Percentiles rank a stretch among this genome's conserved stretches.
phyloP scores from a whole-genome alignment of 2,113 vertebrate genomes.

The Pristiophorus japonicus region DNA sequence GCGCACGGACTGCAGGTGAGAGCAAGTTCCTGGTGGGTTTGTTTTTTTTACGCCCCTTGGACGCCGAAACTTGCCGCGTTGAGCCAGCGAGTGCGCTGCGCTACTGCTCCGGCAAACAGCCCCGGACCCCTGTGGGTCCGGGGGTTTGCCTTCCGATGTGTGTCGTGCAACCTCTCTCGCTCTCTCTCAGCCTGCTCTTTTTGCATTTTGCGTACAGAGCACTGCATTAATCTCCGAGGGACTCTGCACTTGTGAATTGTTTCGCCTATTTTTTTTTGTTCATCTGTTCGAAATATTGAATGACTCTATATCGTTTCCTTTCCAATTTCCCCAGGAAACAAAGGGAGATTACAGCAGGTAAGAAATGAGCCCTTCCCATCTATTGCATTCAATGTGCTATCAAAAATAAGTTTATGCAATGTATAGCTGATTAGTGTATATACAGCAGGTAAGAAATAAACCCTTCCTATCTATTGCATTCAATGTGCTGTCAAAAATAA shows the following conservation, averaged over 20 bases:
- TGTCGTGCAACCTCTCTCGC: background rate
- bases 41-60: too few species aligned
- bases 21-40: too few species aligned
- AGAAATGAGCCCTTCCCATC: constrained; percentile 42
- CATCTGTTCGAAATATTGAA: background rate
- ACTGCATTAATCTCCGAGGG: background rate
- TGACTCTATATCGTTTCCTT: too few species aligned
- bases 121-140: too few species aligned
- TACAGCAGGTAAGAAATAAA: constrained; percentile 70
- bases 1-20: constrained; percentile 89
- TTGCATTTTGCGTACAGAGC: background rate
- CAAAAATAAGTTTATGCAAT: background rate
- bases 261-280: background rate
- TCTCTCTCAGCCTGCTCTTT: too few species aligned
- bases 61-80: too few species aligned
- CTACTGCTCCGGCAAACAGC: too few species aligned
- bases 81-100: too few species aligned
- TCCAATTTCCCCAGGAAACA: constrained; percentile 67
- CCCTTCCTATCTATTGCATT: background rate
- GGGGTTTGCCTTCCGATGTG: too few species aligned
- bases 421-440: background rate
- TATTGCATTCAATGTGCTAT: background rate
- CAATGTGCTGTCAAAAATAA: background rate
- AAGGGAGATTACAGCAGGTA: constrained; percentile 92
- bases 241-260: background rate